Conservation (phyloP, 2,888 invertebrate species). For the Eumerus sabulonum region DNA sequence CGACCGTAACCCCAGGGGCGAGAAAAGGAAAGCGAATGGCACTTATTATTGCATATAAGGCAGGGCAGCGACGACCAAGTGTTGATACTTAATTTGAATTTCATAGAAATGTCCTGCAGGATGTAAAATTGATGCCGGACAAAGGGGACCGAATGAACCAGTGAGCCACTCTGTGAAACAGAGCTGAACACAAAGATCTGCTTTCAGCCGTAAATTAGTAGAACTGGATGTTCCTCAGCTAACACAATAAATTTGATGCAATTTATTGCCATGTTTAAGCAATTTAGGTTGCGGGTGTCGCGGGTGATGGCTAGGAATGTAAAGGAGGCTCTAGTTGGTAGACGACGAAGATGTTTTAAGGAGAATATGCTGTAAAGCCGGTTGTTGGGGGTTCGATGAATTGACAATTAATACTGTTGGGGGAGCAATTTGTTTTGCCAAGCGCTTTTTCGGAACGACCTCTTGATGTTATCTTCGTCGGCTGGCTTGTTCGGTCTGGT, state of each 20-base stretch:
- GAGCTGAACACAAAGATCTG: conserved; percentile 26
- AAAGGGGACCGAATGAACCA: conserved; percentile 6
- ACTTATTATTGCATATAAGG: conserved; percentile 28
- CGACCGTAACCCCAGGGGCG: no score
- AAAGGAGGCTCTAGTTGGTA: no score
- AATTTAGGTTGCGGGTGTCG: conserved; percentile 20
- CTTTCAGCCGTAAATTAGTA: conserved; percentile 49
- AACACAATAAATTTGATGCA: conserved; percentile 42
- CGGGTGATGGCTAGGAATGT: not conserved
- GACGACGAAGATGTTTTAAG: conserved; percentile 12
- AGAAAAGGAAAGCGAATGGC: not conserved
- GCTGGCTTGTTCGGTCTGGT: not conserved
- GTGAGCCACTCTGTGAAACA: not conserved
- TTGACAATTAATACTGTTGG: conserved; percentile 52
- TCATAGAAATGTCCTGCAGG: conserved; percentile 50
- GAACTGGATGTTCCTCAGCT: conserved; percentile 9
- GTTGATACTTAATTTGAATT: conserved; percentile 52
- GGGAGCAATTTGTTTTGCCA: conserved; percentile 37
- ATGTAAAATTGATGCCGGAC: conserved; percentile 39
- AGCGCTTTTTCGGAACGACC: conserved; percentile 21
- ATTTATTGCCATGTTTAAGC: conserved; percentile 47
- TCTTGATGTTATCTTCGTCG: conserved; percentile 23
- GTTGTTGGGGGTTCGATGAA: conserved; percentile 39
- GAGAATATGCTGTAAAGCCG: conserved; percentile 29
- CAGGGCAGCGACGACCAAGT: not conserved